These are phyloP conservation scores for Dione juno DNA, from an alignment of 2,888 invertebrate species.

Conservation along the genomic window DNA sequence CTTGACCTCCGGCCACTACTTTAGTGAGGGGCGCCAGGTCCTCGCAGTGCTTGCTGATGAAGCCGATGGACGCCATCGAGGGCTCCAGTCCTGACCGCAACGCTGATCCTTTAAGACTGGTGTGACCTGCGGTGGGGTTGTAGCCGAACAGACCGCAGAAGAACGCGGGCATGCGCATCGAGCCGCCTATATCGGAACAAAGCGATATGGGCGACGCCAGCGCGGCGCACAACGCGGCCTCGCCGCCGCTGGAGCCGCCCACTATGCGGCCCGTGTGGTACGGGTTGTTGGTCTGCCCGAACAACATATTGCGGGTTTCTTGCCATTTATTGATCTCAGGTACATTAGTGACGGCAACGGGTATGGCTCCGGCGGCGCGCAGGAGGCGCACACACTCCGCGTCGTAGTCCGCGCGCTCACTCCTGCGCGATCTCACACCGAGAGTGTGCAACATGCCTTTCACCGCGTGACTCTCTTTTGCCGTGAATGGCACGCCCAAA, in stretches of 20 bases:
- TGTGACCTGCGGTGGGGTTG: slow-evolving; percentile 87
- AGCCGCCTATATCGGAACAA: slow-evolving; percentile 98
- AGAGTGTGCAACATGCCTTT: slow-evolving; percentile 88
- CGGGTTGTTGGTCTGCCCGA: slow-evolving; percentile 95
- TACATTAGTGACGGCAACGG: slow-evolving; percentile 95
- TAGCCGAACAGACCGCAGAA: slow-evolving; percentile 95
- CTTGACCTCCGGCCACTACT: slow-evolving; percentile 83
- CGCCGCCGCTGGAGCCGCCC: slow-evolving; percentile 97
- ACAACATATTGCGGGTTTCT: slow-evolving; percentile 94
- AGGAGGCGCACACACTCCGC: slow-evolving; percentile 89
- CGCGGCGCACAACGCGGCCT: slow-evolving; percentile 89
- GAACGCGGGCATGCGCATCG: slow-evolving; percentile 95
- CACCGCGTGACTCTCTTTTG: slow-evolving; percentile 94
- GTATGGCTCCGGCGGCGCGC: slow-evolving; percentile 92
- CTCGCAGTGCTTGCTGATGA: slow-evolving; percentile 89
- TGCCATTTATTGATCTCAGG: slow-evolving; percentile 96
- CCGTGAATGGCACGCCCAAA: slow-evolving; percentile 95
- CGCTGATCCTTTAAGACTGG: slow-evolving; percentile 86
- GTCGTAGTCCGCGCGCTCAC: slow-evolving; percentile 86
- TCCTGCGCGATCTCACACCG: slow-evolving; percentile 85
- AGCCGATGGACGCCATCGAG: slow-evolving; percentile 93
- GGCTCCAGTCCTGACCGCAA: slow-evolving; percentile 87
- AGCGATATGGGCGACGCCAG: slow-evolving; percentile 93
- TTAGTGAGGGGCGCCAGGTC: slow-evolving; percentile 92
- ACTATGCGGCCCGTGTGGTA: slow-evolving; percentile 92